Conservation (phyloP, 2,113 vertebrate genomes). For the Apodemus sylvaticus region DNA sequence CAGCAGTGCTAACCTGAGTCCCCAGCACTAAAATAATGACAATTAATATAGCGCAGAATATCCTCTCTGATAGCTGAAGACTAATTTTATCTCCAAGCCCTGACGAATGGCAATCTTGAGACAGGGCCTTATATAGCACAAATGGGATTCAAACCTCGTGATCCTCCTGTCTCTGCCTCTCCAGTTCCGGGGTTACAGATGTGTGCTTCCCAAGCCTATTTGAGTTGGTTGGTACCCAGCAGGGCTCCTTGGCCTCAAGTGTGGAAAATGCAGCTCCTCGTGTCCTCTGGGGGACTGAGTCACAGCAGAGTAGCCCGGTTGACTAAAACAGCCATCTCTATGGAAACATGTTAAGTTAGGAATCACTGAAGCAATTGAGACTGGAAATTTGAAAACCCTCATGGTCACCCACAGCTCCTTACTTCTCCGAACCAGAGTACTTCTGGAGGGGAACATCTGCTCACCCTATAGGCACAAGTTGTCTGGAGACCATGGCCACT, state of each 20-base stretch:
- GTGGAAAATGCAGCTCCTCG: slow-evolving; percentile 23
- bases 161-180: background rate
- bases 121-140: background rate
- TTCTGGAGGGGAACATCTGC: slow-evolving; percentile 7
- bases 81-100: background rate
- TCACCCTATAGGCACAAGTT: background rate
- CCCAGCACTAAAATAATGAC: background rate
- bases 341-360: slow-evolving; percentile 10
- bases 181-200: too few species aligned
- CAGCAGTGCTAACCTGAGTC: background rate
- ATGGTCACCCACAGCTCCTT: background rate
- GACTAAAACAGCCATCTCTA: background rate
- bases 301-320: background rate
- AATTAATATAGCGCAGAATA: background rate
- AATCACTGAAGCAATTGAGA: background rate
- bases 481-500: background rate
- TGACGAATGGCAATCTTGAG: background rate
- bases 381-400: background rate
- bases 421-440: background rate
- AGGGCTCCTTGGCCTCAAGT: background rate
- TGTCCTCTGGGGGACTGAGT: slow-evolving; percentile 28
- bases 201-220: background rate
- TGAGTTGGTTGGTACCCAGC: background rate
- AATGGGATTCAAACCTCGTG: too few species aligned
- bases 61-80: background rate